Base-by-base conservation (phyloP, 2,888 invertebrate genomes). In the Andrena hattorfiana region DNA sequence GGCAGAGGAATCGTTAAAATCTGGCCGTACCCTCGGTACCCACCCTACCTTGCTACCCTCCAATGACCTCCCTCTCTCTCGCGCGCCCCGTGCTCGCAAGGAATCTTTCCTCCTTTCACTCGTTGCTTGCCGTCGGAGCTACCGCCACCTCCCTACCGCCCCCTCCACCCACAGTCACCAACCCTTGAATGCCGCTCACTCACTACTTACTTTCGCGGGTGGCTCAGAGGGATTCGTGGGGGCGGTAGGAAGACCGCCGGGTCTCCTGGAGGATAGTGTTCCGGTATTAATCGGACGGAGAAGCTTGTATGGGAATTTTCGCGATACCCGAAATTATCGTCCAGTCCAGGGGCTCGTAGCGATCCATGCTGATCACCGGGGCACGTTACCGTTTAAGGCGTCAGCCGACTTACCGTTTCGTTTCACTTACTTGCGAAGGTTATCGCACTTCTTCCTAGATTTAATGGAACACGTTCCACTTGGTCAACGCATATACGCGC, bases 1-100 rank as follows among this genome's bases (percentile, higher is more conserved):
- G 93, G 93, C 92, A 92, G 93, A 93, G 93, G 94, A 94, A 94
- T 94, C 94, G 94, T 94, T 94, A 94, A 94, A 94, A 94, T 94
- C 94, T 94, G 94, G 94, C 94, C 94, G 93, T 92, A 90, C 92
- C 92, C 90, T 87, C 89, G 87, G 85, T 88, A 87, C 89, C 90
- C 91, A 88, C 90, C 87, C 87, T 88, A 90, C 86, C 83, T 81
- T 69, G 70, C 84, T 81, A 84, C 85, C 90, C 86, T 83, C 89
- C 77, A 70, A 77, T 76, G 67, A 72, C 81, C 83, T 79, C 63
- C 69, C 69, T 84, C 81, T 77, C 81, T 85, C 84, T 69, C 76
- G 76, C 75, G 59, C 83, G 5, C 64, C 26, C 35, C 8, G 8
- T 20, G 23, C 60, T 64, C 72, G 42, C 48, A 32, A 23, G 48